phyloP scores from a whole-genome alignment of 2,113 vertebrate species.

The Crotalus viridis region DNA sequence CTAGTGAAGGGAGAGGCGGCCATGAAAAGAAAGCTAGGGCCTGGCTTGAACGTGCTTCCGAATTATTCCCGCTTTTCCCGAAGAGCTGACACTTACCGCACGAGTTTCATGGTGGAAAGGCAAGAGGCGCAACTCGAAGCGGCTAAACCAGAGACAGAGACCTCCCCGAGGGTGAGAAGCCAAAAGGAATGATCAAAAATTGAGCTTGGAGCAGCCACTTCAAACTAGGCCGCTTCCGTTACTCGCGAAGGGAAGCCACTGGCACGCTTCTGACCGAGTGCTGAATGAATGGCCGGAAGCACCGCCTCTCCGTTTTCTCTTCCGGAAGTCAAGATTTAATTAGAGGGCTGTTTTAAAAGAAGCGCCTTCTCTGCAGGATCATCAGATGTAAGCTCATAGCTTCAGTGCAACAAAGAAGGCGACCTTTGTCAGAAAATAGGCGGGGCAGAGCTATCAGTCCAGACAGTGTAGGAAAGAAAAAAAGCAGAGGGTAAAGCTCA shows the following conservation, averaged over 20 bases:
- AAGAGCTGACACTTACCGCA: constrained; percentile 43
- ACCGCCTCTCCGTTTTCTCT: neutral
- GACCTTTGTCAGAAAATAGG: neutral
- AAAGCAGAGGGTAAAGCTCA: neutral
- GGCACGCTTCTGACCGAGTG: neutral
- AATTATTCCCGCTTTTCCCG: neutral
- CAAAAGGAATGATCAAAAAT: neutral
- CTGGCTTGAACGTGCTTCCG: neutral
- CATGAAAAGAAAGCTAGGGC: neutral
- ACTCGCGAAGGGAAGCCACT: neutral
- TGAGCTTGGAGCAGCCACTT: neutral
- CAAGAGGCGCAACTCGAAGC: neutral
- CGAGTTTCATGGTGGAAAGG: constrained; percentile 46
- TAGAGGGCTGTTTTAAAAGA: neutral
- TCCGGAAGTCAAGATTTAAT: neutral
- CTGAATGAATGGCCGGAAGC: neutral
- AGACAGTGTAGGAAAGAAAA: neutral
- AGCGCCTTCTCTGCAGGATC: neutral
- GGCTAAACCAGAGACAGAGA: neutral
- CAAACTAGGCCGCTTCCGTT: neutral
- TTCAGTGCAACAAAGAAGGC: neutral
- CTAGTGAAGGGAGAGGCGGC: too few species aligned
- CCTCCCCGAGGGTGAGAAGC: neutral
- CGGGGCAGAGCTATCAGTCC: neutral
- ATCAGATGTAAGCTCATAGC: neutral